Evolutionary conservation across 2,888 invertebrate genomes (phyloP), one percentile per base, ranked within the genome.

Genomic region (Lycaena phlaeas): DNA sequence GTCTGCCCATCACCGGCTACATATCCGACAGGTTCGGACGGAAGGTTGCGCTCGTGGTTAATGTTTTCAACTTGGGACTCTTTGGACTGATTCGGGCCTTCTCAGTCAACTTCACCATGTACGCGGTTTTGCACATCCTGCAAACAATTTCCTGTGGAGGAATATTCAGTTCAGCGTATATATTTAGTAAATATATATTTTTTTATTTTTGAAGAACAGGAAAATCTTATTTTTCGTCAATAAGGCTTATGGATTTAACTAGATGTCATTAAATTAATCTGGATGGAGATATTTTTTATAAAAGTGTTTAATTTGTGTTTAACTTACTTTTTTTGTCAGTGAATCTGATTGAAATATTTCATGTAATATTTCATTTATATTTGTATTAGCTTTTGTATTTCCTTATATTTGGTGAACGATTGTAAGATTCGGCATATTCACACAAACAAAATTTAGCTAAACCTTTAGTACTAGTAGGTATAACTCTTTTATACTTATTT

Each of bases 21-120:
- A 57, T 90, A 27, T 90, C 90, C 2, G 90, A 91, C 64, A 87
- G 75, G 41, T 82, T 64, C 40, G 85, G 85, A 5, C 59, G 85
- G 30, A 67, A 75, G 27, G 60, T 66, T 14, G 59, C 76, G 10
- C 55, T 84, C 27, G 61, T 75, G 3, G 46, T 64, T 11, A 64
- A 64, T 39, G 64, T 73, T 15, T 60, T 67, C 44, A 56, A 69
- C 26, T 56, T 70, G 4, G 68, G 68, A n/a, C 43, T 77, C 12
- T 60, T 86, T 15, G 88, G 88, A 1, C 51, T 87, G 17, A 65
- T 86, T 42, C 73, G 86, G 18, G 86, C 88, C 1, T 87, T 88
- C 52, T 84, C 88, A 14, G 69, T 77, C 39, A 85, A 79, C 61
- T 88, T 87, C 53, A 61, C 69, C 43, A 86, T 87, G 85, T 87